These are phyloP conservation scores for Chesias legatella DNA, from an alignment of 2,888 invertebrate species.

Conservation along the genomic window DNA sequence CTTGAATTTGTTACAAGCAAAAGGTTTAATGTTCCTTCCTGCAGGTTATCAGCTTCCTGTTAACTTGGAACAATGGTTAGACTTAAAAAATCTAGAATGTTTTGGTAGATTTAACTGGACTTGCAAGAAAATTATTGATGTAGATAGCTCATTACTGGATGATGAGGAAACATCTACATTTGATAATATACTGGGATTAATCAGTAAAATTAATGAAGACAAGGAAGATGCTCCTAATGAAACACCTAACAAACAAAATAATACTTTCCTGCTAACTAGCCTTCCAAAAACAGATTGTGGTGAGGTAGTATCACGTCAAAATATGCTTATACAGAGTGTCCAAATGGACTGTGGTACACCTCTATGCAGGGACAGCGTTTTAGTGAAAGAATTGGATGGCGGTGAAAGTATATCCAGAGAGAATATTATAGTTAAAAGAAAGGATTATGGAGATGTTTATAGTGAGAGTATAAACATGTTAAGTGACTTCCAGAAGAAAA, in stretches of 20 bases:
- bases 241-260: conserved; percentile 10
- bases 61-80: conserved; percentile 71
- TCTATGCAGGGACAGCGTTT: conserved; percentile 17
- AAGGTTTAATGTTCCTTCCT: conserved; percentile 75
- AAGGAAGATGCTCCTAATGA: conserved; percentile 24
- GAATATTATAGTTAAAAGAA: conserved; percentile 17
- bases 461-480: conserved; percentile 43
- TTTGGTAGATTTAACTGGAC: conserved; percentile 62
- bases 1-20: conserved; percentile 52
- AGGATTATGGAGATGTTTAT: conserved; percentile 49
- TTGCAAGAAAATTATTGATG: conserved; percentile 40
- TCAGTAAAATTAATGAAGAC: conserved; percentile 42
- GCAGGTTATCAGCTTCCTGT: conserved; percentile 60
- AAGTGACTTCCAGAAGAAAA: conserved; percentile 26
- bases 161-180: conserved; percentile 44
- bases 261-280: background rate
- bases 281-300: conserved; percentile 9
- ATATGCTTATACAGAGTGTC: conserved; percentile 1
- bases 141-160: conserved; percentile 42
- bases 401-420: conserved; percentile 11
- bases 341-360: conserved; percentile 12
- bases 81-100: conserved; percentile 66
- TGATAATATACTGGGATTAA: conserved; percentile 54
- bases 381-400: conserved; percentile 9
- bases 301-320: conserved; percentile 1